Evolutionary conservation across 1,140 invertebrate species (phyloP).

Genomic region (Cotesia vestalis): DNA sequence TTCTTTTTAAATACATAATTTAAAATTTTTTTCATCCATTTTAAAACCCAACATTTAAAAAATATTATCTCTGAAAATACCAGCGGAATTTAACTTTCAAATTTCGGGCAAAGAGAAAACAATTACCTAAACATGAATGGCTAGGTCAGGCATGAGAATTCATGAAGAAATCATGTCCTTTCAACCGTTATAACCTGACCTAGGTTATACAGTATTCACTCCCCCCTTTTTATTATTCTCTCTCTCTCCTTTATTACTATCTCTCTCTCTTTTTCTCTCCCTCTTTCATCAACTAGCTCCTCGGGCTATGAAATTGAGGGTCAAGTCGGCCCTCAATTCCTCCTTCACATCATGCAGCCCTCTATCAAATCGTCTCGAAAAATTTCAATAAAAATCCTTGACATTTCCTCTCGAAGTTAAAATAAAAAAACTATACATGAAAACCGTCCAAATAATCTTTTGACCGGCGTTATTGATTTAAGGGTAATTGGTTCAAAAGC

Average conservation of each 20-base stretch:
- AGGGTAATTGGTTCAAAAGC: too few species aligned
- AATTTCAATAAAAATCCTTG: too few species aligned
- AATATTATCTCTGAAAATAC: neutral
- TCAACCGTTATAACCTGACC: slow-evolving; percentile 27
- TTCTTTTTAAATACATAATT: too few species aligned
- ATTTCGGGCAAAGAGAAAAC: slow-evolving; percentile 9
- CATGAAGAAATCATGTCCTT: neutral
- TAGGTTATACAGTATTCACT: neutral
- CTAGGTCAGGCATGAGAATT: slow-evolving; percentile 27
- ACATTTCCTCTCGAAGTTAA: too few species aligned
- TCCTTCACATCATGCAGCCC: too few species aligned
- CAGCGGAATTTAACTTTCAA: slow-evolving; percentile 13
- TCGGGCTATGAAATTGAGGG: neutral
- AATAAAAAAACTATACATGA: too few species aligned
- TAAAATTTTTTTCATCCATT: neutral
- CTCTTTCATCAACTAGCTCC: neutral
- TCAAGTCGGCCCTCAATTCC: neutral
- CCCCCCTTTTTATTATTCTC: neutral
- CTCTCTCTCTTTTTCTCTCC: neutral
- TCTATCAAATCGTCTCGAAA: too few species aligned
- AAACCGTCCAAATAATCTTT: too few species aligned
- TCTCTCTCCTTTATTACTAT: neutral
- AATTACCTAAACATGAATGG: slow-evolving; percentile 13
- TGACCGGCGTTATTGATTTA: too few species aligned
- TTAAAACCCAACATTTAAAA: neutral